Conservation (phyloP, 1,140 invertebrate species). For the Sycobia sp. region DNA sequence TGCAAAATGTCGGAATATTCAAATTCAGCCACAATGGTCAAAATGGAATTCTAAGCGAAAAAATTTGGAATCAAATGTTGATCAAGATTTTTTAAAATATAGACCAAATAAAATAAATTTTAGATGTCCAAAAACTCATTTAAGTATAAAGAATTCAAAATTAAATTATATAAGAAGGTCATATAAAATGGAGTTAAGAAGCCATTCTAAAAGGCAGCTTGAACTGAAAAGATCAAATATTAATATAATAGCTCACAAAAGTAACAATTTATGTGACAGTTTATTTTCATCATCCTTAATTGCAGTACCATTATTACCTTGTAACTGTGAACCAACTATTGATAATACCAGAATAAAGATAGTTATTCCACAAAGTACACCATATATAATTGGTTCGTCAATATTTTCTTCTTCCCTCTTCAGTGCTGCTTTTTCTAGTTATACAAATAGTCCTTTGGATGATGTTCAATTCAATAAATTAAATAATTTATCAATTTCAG, state of each 20-base stretch:
- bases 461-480: conserved; percentile 1
- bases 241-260: neutral
- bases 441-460: conserved; percentile 4
- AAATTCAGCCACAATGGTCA: neutral
- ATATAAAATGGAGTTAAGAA: conserved; percentile 18
- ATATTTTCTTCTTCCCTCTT: conserved; percentile 9
- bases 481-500: conserved; percentile 15
- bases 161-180: neutral
- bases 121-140: neutral
- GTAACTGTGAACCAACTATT: neutral
- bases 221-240: neutral
- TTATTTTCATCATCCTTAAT: neutral
- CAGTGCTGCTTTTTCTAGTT: conserved; percentile 4
- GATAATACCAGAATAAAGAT: conserved; percentile 7
- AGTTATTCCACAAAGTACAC: conserved; percentile 16
- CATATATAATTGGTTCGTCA: neutral
- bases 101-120: neutral
- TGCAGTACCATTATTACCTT: neutral
- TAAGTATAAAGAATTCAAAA: neutral
- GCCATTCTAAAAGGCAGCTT: conserved; percentile 1
- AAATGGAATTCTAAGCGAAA: neutral
- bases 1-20: neutral
- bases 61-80: neutral
- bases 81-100: neutral
- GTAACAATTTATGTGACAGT: neutral